These are phyloP conservation scores for Noctua janthe DNA, from an alignment of 2,888 invertebrate species.

Conservation along the genomic window DNA sequence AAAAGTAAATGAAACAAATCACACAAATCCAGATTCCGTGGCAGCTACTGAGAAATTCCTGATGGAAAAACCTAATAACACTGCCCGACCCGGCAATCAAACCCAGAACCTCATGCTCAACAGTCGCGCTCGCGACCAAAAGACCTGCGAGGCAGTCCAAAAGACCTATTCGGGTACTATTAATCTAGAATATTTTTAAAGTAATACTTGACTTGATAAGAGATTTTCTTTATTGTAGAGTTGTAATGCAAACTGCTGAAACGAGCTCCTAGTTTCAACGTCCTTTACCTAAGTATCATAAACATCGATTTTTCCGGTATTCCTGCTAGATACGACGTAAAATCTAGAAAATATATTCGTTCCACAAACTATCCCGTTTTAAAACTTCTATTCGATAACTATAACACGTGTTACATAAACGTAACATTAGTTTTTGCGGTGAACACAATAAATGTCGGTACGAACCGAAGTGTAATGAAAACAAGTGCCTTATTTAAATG, in stretches of 20 bases:
- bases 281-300: conserved; percentile 6
- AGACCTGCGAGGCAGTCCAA: not conserved
- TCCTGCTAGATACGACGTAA: not conserved
- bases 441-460: conserved; percentile 68
- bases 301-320: conserved; percentile 10
- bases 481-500: conserved; percentile 86
- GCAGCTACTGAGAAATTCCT: no score
- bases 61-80: no score
- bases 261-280: not conserved
- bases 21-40: no score
- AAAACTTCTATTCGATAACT: conserved; percentile 29
- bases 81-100: no score
- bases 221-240: not conserved
- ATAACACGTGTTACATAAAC: conserved; percentile 52
- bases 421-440: conserved; percentile 61
- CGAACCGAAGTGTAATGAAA: conserved; percentile 80
- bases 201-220: not conserved
- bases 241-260: not conserved
- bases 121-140: not conserved
- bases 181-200: not conserved
- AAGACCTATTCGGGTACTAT: not conserved
- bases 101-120: no score
- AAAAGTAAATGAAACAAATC: no score
- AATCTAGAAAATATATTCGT: conserved; percentile 14
- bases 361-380: conserved; percentile 26